Base-by-base conservation (phyloP, 2,113 vertebrate species). In the Galeopterus variegatus region DNA sequence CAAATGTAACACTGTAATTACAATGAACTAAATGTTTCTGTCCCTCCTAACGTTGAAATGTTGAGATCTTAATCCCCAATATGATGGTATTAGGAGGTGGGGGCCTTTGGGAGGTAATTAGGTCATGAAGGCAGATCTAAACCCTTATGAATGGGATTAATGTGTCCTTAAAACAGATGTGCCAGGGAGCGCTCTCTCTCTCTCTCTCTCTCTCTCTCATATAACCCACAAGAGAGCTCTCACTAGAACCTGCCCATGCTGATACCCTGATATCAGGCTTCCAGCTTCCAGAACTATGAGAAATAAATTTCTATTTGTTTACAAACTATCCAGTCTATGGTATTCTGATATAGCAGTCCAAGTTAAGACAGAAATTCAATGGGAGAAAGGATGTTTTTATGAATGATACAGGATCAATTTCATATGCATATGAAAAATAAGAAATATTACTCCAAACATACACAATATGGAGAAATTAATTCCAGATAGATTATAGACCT, bases 381-480 rank as follows among this genome's bases (percentile, higher is more conserved):
- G 17, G 24, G 33, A 77, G 28, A 93, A 70, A 52, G 14, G 23
- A 33, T 84, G 5, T 23, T 93, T 94, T 94, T 41, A 54, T 4
- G 23, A 92, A 48, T 33, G 11, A 1, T 88, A 8, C 17, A 80
- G 31, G 54, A 72, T 48, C 10, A 23, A 88, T 73, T 88, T 93
- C 50, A 72, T 76, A 85, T 60, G 23, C 21, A 12, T 41, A 41
- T 86, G 33, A n/a, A 77, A 90, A 91, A 88, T 81, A 41, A 72
- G 64, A 54, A 45, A 56, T 67, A 69, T 58, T 70, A 24, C 2
- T 28, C 4, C 31, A 89, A 79, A 45, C 5, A 72, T 75, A 69
- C 11, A 19, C 1, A 45, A 82, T 56, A 62, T 1, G 36, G 10
- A 86, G 65, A 93, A 77, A 95, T 88, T 88, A 94, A 83, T 95